phyloP scores from a whole-genome alignment of 1,140 invertebrate species.

The Drosophila ficusphila region DNA sequence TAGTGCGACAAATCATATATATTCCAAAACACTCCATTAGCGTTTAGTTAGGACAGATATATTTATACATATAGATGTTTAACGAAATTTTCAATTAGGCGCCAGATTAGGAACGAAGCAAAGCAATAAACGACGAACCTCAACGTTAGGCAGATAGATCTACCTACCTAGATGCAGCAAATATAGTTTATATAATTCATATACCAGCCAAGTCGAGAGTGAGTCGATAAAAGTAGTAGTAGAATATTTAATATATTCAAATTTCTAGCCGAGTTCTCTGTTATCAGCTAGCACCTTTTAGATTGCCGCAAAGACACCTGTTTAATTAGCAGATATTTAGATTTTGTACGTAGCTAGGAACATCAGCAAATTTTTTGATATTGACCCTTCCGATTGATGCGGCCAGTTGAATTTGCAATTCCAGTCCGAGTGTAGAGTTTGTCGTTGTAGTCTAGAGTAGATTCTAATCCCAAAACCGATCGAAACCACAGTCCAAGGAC shows the following conservation, averaged over 20 bases:
- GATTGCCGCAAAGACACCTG: constrained; percentile 9
- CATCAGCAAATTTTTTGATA: constrained; percentile 40
- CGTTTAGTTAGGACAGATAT: constrained; percentile 77
- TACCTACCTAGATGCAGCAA: constrained; percentile 51
- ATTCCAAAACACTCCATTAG: constrained; percentile 82
- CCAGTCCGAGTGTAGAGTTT: constrained; percentile 11
- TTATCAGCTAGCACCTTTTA: constrained; percentile 33
- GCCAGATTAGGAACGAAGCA: constrained; percentile 39
- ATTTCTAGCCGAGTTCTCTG: constrained; percentile 39
- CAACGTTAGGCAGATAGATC: constrained; percentile 68
- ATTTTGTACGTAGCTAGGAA: constrained; percentile 44
- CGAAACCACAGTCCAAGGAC: constrained; percentile 1
- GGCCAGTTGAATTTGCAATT: constrained; percentile 8
- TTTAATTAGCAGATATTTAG: constrained; percentile 20
- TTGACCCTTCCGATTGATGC: constrained; percentile 55
- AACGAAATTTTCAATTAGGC: constrained; percentile 41
- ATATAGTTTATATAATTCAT: constrained; percentile 49
- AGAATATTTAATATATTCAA: constrained; percentile 50
- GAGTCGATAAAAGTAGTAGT: constrained; percentile 22
- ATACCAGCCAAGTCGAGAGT: constrained; percentile 28
- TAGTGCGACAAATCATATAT: constrained; percentile 52
- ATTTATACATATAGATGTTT: constrained; percentile 53
- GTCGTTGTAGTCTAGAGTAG: constrained; percentile 11
- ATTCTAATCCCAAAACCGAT: no score
- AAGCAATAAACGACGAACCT: constrained; percentile 82